A percentile compares a stretch with the other conserved stretches of the same genome.
These are phyloP conservation scores for Oophaga sylvatica DNA, from an alignment of 2,797 vertebrate genomes.

Conservation along the genomic window DNA sequence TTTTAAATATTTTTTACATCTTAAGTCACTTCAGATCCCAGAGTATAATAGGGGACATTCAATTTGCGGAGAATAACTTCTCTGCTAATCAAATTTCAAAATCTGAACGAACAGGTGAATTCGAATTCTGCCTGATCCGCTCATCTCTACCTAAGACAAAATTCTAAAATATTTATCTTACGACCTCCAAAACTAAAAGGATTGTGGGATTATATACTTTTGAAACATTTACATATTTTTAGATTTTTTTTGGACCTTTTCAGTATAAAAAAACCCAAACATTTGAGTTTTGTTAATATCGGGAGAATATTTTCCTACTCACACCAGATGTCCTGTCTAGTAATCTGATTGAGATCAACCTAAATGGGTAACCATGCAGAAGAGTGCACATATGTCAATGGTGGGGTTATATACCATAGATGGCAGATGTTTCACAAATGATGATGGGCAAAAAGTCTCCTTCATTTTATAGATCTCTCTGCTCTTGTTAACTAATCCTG, in stretches of 20 bases:
- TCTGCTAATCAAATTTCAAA: no score
- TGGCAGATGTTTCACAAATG: neutral
- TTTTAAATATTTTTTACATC: no score
- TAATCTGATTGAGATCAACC: constrained; percentile 6
- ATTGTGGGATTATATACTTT: no score
- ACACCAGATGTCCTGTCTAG: neutral
- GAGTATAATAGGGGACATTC: no score
- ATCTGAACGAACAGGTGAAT: no score
- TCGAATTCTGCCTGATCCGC: no score
- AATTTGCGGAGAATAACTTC: no score
- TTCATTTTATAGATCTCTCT: no score
- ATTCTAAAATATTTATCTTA: neutral
- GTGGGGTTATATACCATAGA: neutral
- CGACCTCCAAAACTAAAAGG: no score
- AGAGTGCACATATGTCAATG: neutral
- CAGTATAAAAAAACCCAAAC: neutral
- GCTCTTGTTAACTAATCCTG: neutral
- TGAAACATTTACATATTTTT: neutral
- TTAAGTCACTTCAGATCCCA: no score
- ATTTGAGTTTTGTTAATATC: neutral
- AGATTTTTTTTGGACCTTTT: neutral
- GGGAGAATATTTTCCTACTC: neutral
- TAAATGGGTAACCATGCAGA: constrained; percentile 12
- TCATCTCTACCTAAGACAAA: neutral
- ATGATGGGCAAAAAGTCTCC: neutral